Evolutionary conservation across 2,113 vertebrate species (phyloP), one percentile per base, ranked within the genome.

Genomic region (Mobula birostris): DNA sequence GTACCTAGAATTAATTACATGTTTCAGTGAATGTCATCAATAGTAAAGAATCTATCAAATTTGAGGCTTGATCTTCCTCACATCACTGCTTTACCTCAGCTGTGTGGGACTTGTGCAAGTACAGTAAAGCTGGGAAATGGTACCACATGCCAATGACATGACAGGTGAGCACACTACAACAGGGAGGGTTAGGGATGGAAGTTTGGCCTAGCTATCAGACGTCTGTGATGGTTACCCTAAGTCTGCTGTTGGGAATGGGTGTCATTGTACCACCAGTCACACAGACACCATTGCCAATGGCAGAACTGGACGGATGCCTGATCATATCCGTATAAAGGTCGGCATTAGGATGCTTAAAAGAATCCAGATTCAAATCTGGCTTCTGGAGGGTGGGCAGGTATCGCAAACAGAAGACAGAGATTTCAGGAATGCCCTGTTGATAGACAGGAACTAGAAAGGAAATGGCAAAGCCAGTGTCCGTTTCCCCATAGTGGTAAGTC

Each of bases 311-410:
- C 36, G 91, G 91, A 72, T 93, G 68, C 68, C 40, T 48, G 91
- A 93, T 93, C 91, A 93, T 93, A 56, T 93, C 91, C 9, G 17
- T 15, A 56, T 93, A 93, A 7, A 93, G 68, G 36, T 93, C 91
- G 6, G 91, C 66, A 48, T 76, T 5, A 3, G 91, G 91, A 29
- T 93, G 91, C 40, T 74, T 93, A 70, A 93, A 74, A 40, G 9
- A 40, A 48, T 93, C 68, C 0, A 32, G 9, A 48, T 72, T 12
- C 40, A 93, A 15, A 74, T 74, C 70, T 19, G 36, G 91, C 21
- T 76, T 74, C 91, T 15, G 36, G 70, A 93, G 68, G 9, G 68
- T 48, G 9, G 91, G 40, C 70, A 93, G 91, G 91, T 56, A 74
- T 4, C 70, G 91, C 70, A 93, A 56, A 93, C 32, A 93, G 68